Base-by-base conservation (phyloP, 2,113 vertebrate genomes). In the Silurus glanis region DNA sequence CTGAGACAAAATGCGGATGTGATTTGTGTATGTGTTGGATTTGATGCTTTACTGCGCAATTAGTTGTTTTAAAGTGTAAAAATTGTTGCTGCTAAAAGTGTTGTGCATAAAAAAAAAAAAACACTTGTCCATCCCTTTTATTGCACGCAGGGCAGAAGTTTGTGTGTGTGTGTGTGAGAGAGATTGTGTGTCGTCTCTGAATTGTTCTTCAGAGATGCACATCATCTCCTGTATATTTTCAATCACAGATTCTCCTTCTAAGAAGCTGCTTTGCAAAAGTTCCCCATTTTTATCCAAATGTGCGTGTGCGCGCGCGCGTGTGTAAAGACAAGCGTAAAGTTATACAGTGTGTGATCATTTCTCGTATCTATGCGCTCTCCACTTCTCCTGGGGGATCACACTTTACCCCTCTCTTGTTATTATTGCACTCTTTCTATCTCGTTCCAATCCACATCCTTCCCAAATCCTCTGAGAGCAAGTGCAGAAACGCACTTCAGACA, bases 261-360 rank as follows among this genome's bases (percentile, higher is more conserved):
- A 17, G 28, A 78, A 56, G 69, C 45, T 72, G 16, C 28, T 45
- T 37, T 53, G 74, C 28, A 6, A 78, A 78, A 55, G 56, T 79
- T 28, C 10, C 37, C 55, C 25, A 21, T 19, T 61, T 0, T 55
- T 59, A 12, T 58, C 8, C 59, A 62, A 84, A 37, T 71, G n/a
- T 71, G 51, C 53, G 23, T 53, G 13, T 83, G 82, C 58, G 16
- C 56, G n/a, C 55, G 25, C 49, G 17, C 37, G 25, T 59, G 28
- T 37, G 21, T 69, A 84, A 84, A 82, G 62, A 74, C 84, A 37
- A 21, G 28, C 58, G 66, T 86, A 69, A 82, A 80, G 37, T 9
- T 62, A 74, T 45, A 66, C 28, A 55, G 47, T 55, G 56, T 86
- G 37, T 75, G 55, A 82, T 86, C 45, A 55, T 64, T 72, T 74